These are phyloP conservation scores for Megathymus violae DNA, from an alignment of 1,140 invertebrate species.

Conservation along the genomic window DNA sequence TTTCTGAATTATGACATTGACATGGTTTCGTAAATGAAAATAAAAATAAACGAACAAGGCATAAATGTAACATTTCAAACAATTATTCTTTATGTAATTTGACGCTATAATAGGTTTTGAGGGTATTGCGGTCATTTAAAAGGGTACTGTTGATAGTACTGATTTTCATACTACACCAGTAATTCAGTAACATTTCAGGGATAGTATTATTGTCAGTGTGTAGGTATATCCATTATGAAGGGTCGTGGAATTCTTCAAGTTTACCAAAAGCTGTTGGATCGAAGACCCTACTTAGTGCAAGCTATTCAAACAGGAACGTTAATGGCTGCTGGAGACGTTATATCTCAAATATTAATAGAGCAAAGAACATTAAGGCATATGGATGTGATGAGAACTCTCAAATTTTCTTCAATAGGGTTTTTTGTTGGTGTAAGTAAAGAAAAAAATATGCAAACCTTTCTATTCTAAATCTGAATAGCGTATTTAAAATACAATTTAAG, in stretches of 20 bases:
- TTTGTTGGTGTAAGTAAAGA: slow-evolving; percentile 78
- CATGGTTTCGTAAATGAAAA: slow-evolving; percentile 1
- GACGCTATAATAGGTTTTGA: neutral
- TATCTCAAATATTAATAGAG: slow-evolving; percentile 82
- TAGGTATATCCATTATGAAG: slow-evolving; percentile 45
- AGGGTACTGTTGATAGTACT: neutral
- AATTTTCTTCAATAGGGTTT: slow-evolving; percentile 80
- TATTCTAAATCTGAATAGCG: too few species aligned
- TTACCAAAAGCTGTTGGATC: slow-evolving; percentile 69
- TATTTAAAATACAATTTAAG: too few species aligned
- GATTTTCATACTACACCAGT: neutral
- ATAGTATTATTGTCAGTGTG: neutral
- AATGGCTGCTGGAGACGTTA: slow-evolving; percentile 82
- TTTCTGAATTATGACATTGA: too few species aligned
- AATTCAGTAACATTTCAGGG: neutral
- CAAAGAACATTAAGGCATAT: slow-evolving; percentile 60
- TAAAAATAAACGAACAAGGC: slow-evolving; percentile 3
- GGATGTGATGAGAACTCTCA: slow-evolving; percentile 70
- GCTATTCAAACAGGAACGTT: slow-evolving; percentile 80
- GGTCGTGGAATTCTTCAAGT: slow-evolving; percentile 57
- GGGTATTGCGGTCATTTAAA: slow-evolving; percentile 5
- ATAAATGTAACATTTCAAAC: neutral
- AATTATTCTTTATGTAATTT: slow-evolving; percentile 15
- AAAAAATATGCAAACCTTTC: too few species aligned
- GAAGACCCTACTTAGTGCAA: slow-evolving; percentile 75